These are phyloP conservation scores for Recurvirostra avosetta DNA, from an alignment of 2,113 vertebrate species.

Conservation along the genomic window DNA sequence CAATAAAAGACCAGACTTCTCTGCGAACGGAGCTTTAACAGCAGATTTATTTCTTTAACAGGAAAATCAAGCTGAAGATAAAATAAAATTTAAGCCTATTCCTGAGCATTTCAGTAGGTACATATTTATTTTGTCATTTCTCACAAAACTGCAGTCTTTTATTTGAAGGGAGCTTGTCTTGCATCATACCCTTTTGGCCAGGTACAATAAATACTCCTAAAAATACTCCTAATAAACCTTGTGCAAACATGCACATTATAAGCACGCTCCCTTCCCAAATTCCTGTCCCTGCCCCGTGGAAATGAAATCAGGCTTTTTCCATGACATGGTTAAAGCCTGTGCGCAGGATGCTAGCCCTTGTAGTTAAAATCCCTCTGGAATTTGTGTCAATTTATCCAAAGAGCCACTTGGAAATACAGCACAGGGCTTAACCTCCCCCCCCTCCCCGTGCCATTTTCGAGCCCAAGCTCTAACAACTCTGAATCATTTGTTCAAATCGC, in stretches of 20 bases:
- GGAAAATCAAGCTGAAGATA: neutral
- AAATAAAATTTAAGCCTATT: neutral
- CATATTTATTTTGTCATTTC: neutral
- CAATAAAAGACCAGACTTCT: neutral
- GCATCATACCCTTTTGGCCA: neutral
- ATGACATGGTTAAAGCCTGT: neutral
- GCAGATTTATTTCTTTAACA: neutral
- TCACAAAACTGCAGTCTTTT: neutral
- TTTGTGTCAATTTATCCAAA: slow-evolving; percentile 21
- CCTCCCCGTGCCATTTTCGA: neutral
- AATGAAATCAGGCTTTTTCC: neutral
- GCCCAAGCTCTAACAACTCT: neutral
- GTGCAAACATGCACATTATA: neutral
- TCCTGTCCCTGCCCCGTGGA: neutral
- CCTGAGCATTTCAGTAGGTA: neutral
- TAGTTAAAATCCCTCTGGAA: slow-evolving; percentile 33
- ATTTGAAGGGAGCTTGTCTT: neutral
- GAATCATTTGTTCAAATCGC: neutral
- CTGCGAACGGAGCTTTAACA: neutral
- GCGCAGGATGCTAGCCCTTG: neutral
- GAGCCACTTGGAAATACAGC: neutral
- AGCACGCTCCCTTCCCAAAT: neutral
- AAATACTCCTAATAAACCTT: neutral
- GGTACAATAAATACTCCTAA: neutral
- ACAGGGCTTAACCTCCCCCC: neutral